Evolutionary conservation across 2,113 vertebrate species (phyloP).

Genomic region (Speoplatyrhinus poulsoni): DNA sequence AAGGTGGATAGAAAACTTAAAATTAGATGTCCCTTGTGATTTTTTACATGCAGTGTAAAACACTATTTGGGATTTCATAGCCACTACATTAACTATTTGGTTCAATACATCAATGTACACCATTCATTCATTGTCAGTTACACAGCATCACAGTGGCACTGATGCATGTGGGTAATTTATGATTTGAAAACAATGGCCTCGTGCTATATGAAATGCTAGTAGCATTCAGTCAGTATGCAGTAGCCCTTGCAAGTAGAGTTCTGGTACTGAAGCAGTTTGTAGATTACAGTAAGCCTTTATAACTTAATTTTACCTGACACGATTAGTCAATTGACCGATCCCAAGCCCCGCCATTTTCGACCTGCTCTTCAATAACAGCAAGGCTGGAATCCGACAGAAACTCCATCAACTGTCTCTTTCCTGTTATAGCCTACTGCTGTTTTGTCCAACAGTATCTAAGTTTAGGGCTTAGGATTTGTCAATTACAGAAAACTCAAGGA

Average conservation of each 20-base stretch:
- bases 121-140: constrained; percentile 1
- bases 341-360: too few species aligned
- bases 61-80: constrained; percentile 6
- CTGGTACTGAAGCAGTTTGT: constrained; percentile 11
- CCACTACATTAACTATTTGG: not conserved
- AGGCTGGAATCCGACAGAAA: too few species aligned
- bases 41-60: not conserved
- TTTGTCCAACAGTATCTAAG: too few species aligned
- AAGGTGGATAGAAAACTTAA: not conserved
- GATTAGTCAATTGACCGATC: not conserved
- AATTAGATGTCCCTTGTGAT: not conserved
- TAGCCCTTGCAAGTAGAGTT: constrained; percentile 14
- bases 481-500: constrained; percentile 23
- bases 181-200: not conserved
- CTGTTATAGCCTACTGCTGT: too few species aligned
- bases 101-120: not conserved
- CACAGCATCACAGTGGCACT: not conserved
- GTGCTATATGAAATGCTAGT: constrained; percentile 3
- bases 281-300: constrained; percentile 29
- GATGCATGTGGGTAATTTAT: not conserved
- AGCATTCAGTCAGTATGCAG: constrained; percentile 8
- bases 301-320: constrained; percentile 7
- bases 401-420: too few species aligned
- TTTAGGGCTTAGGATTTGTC: too few species aligned
- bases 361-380: too few species aligned